phyloP scores from a whole-genome alignment of 2,113 vertebrate genomes.

The Psilopsiagon aymara region DNA sequence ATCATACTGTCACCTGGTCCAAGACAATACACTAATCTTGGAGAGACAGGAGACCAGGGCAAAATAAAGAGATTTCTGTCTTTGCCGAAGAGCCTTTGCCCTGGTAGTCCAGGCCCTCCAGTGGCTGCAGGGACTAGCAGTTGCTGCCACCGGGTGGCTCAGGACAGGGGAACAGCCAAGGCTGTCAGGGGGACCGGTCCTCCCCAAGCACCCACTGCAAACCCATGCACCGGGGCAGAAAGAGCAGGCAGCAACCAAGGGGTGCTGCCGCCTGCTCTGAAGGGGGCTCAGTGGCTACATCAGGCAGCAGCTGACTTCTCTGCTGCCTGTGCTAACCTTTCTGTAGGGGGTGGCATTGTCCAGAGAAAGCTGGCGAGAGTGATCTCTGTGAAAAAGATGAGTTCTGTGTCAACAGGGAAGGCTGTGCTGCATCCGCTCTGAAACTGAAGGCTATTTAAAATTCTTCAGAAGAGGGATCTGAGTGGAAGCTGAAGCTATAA shows the following conservation, averaged over 20 bases:
- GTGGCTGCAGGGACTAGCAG: neutral
- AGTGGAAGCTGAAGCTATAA: neutral
- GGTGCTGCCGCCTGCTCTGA: neutral
- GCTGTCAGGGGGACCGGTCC: rapidly evolving
- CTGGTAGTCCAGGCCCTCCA: rapidly evolving
- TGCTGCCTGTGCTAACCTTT: neutral
- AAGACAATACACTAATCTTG: neutral
- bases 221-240: rapidly evolving
- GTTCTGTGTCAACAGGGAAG: neutral
- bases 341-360: neutral
- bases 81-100: neutral
- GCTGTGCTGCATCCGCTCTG: rapidly evolving
- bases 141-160: conserved; percentile 49
- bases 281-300: neutral
- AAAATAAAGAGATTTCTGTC: neutral
- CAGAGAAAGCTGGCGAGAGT: neutral
- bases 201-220: rapidly evolving
- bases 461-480: neutral
- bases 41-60: rapidly evolving
- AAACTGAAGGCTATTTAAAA: neutral
- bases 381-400: rapidly evolving
- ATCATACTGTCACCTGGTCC: neutral
- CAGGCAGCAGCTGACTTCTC: neutral
- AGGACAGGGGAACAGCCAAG: neutral
- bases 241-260: neutral